phyloP scores from a whole-genome alignment of 1,140 invertebrate species.

The Lepidurus arcticus region DNA sequence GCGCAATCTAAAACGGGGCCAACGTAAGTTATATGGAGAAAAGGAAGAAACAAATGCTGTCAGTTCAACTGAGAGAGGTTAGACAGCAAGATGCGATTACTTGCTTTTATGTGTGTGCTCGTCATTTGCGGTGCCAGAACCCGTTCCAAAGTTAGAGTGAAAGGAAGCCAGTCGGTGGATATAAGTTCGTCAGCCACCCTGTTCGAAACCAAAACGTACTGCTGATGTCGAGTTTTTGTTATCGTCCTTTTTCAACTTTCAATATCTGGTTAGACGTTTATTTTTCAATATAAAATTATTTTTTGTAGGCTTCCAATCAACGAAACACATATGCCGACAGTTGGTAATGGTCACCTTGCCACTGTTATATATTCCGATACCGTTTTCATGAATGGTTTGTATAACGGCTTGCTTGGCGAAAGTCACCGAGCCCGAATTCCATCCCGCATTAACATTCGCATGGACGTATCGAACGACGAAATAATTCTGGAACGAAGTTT shows the following conservation, averaged over 20 bases:
- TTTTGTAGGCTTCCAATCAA: conserved; percentile 28
- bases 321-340: conserved; percentile 40
- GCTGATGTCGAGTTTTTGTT: neutral
- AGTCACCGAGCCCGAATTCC: conserved; percentile 42
- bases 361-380: conserved; percentile 45
- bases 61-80: neutral
- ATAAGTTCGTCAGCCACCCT: neutral
- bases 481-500: conserved; percentile 29
- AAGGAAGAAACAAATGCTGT: neutral
- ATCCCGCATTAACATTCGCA: conserved; percentile 38
- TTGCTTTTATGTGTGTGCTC: neutral
- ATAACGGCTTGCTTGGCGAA: conserved; percentile 45
- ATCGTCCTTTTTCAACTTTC: neutral
- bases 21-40: neutral
- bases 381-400: conserved; percentile 48
- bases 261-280: neutral
- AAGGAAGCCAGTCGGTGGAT: neutral
- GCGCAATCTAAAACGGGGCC: neutral
- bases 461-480: conserved; percentile 22
- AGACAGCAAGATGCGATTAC: neutral
- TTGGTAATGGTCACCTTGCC: conserved; percentile 49
- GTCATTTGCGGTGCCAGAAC: neutral
- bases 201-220: neutral
- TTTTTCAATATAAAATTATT: neutral
- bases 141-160: neutral